These are phyloP conservation scores for Vicugna pacos DNA, from an alignment of 2,113 vertebrate species.

Conservation along the genomic window DNA sequence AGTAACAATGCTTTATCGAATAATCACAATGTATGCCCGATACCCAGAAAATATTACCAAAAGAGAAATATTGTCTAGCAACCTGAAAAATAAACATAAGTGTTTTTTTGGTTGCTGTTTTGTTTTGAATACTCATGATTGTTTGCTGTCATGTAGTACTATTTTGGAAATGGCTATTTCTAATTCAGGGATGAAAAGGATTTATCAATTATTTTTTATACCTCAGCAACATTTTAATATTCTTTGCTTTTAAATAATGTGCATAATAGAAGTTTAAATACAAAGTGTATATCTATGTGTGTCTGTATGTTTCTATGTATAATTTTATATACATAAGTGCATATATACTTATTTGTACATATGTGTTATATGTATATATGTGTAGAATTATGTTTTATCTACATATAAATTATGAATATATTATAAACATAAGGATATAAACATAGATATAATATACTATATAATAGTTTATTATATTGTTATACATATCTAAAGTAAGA, in stretches of 20 bases:
- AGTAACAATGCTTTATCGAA: slow-evolving; percentile 64
- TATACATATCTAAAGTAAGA: background rate
- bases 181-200: slow-evolving; percentile 6
- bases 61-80: slow-evolving; percentile 18
- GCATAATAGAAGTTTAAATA: slow-evolving; percentile 21
- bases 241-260: slow-evolving; percentile 6
- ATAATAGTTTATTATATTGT: background rate
- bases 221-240: slow-evolving; percentile 1
- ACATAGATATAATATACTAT: background rate
- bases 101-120: background rate
- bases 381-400: background rate
- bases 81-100: background rate
- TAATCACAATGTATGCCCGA: slow-evolving; percentile 37
- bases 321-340: background rate
- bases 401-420: background rate
- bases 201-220: background rate
- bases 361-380: background rate
- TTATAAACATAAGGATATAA: no score
- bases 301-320: background rate
- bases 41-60: background rate
- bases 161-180: background rate
- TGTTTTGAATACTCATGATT: background rate
- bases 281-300: background rate
- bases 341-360: background rate
- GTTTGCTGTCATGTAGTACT: background rate